Conservation (phyloP, 2,797 vertebrate genomes). For the Clarias fuscus region DNA sequence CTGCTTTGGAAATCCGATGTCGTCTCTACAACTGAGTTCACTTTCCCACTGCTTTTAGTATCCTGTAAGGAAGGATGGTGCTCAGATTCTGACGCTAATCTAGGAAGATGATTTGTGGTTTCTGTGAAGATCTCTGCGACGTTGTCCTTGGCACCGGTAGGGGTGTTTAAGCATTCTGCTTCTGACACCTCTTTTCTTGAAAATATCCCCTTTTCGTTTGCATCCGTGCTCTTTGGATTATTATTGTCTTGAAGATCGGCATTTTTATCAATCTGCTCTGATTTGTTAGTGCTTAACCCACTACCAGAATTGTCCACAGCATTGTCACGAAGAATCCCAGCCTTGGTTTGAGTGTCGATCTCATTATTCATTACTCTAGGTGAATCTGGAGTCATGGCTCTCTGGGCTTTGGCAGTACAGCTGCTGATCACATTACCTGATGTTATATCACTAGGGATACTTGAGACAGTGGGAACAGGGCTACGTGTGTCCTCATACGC, state of each 20-base stretch:
- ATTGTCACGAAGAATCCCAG: slow-evolving; percentile 6
- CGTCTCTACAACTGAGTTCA: background rate
- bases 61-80: slow-evolving; percentile 28
- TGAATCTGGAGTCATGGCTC: slow-evolving; percentile 33
- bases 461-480: slow-evolving; percentile 27
- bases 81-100: slow-evolving; percentile 26
- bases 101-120: slow-evolving; percentile 19
- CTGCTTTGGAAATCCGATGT: slow-evolving; percentile 9
- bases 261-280: background rate
- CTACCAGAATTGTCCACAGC: slow-evolving; percentile 4
- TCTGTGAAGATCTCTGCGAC: slow-evolving; percentile 3
- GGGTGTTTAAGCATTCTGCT: slow-evolving; percentile 1
- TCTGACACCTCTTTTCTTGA: background rate
- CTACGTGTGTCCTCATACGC: slow-evolving; percentile 24
- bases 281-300: background rate
- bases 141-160: slow-evolving; percentile 9
- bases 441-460: slow-evolving; percentile 27
- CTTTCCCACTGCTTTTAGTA: background rate
- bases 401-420: slow-evolving; percentile 31
- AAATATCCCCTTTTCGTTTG: slow-evolving; percentile 27
- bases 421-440: slow-evolving; percentile 33
- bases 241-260: background rate
- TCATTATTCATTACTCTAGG: slow-evolving; percentile 23
- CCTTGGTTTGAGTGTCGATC: background rate
- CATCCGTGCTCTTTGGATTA: background rate